Percentiles rank a stretch among this genome's conserved stretches.
phyloP scores from a whole-genome alignment of 1,140 invertebrate species.

The Sitophilus oryzae region DNA sequence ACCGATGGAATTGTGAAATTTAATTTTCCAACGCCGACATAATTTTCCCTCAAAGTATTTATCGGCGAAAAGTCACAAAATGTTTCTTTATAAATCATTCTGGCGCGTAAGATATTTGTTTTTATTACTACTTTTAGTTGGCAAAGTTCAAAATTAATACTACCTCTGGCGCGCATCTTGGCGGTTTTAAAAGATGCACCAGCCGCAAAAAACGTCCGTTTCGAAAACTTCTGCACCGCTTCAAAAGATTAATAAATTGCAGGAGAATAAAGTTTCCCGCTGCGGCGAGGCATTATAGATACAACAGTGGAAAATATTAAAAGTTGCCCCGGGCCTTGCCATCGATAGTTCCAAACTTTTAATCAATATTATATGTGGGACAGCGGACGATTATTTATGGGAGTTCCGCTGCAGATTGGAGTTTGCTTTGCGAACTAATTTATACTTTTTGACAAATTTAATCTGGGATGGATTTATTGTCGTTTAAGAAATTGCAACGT shows the following conservation, averaged over 20 bases:
- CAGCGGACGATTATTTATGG: background rate
- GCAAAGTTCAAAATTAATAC: background rate
- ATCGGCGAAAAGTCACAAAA: too few species aligned
- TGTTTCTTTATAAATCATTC: too few species aligned
- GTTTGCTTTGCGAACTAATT: background rate
- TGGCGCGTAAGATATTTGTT: too few species aligned
- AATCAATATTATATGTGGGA: background rate
- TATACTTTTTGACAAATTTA: background rate
- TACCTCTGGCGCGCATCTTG: background rate
- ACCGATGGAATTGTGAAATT: too few species aligned
- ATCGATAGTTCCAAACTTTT: background rate
- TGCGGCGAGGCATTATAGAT: conserved; percentile 1
- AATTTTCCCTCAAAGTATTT: too few species aligned
- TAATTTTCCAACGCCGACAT: too few species aligned
- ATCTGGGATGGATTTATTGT: too few species aligned
- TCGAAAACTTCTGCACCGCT: background rate
- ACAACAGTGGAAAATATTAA: background rate
- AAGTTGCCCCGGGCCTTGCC: background rate
- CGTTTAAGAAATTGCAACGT: too few species aligned
- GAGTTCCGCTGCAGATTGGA: background rate
- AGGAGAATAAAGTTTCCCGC: background rate
- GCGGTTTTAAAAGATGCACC: background rate
- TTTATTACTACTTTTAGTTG: too few species aligned
- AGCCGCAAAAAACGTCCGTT: background rate
- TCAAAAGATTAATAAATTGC: conserved; percentile 4